Conservation (phyloP, 2,888 invertebrate species). For the Leucania comma region DNA sequence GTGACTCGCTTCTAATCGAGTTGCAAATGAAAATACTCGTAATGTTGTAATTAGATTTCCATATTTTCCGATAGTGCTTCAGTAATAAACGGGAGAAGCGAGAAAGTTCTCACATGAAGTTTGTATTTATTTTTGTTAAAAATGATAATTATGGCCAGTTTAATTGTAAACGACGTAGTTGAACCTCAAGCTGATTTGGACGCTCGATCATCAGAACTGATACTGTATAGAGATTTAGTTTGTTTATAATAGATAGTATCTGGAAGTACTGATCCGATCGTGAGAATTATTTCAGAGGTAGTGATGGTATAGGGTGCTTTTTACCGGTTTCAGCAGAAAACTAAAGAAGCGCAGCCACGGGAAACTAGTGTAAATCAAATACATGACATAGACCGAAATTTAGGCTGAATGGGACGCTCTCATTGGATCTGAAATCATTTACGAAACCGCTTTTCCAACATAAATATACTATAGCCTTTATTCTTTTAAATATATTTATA, state of each 20-base stretch:
- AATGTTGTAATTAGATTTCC: slow-evolving; percentile 48
- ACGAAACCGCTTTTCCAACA: too few relatives aligned
- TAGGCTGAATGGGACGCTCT: too few relatives aligned
- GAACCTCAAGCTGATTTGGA: background rate
- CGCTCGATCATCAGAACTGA: background rate
- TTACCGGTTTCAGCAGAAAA: too few relatives aligned
- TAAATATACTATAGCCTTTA: too few relatives aligned
- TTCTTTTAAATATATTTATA: too few relatives aligned
- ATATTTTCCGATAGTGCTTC: slow-evolving; percentile 47
- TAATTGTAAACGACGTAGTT: background rate
- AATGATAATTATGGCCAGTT: background rate
- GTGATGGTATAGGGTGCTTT: too few relatives aligned
- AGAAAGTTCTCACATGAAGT: background rate
- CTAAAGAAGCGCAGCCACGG: too few relatives aligned
- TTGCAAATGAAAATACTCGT: slow-evolving; percentile 42
- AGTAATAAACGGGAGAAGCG: slow-evolving; percentile 10
- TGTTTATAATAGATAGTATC: background rate
- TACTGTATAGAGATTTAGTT: background rate
- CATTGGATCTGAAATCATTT: too few relatives aligned
- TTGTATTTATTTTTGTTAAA: slow-evolving; percentile 1
- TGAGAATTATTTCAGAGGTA: too few relatives aligned
- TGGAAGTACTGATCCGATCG: too few relatives aligned
- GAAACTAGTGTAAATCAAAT: too few relatives aligned
- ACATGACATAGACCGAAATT: too few relatives aligned
- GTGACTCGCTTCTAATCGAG: slow-evolving; percentile 26